Conservation (phyloP, 2,797 vertebrate genomes). For the Rhinichthys osculus region DNA sequence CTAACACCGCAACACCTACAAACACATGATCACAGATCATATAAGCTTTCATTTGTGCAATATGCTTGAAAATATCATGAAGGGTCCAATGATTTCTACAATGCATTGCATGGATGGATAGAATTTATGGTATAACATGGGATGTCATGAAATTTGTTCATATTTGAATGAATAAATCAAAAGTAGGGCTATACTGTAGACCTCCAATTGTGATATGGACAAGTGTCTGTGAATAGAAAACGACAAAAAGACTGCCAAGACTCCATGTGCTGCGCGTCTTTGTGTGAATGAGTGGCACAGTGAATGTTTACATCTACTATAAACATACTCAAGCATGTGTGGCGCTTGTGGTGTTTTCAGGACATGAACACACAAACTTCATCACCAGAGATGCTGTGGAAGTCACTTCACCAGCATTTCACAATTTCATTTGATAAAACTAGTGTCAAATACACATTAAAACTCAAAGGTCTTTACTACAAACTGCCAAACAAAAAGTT, state of each 20-base stretch:
- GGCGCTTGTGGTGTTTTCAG: not conserved
- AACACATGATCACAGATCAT: not conserved
- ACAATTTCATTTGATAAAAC: not conserved
- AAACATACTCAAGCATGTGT: not conserved
- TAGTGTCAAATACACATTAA: not conserved
- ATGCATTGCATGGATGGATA: not conserved
- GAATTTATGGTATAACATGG: not conserved
- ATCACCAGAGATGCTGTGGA: not conserved
- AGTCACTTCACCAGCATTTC: not conserved
- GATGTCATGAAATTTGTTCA: not conserved
- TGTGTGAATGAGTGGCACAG: not conserved
- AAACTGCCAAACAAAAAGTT: not conserved
- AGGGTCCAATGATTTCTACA: not conserved
- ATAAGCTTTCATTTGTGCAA: not conserved
- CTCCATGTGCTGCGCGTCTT: not conserved
- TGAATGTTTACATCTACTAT: not conserved
- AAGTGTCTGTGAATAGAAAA: not conserved
- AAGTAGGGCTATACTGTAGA: not conserved
- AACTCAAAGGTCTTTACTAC: not conserved
- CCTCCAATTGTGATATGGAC: not conserved
- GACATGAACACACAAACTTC: not conserved
- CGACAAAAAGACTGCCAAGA: not conserved
- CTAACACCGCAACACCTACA: constrained; percentile 92
- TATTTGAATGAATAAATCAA: not conserved
- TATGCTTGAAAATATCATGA: not conserved